A percentile compares a stretch with the other conserved stretches of the same genome.
Conservation (phyloP, 2,113 vertebrate species). For the Meleagris gallopavo region DNA sequence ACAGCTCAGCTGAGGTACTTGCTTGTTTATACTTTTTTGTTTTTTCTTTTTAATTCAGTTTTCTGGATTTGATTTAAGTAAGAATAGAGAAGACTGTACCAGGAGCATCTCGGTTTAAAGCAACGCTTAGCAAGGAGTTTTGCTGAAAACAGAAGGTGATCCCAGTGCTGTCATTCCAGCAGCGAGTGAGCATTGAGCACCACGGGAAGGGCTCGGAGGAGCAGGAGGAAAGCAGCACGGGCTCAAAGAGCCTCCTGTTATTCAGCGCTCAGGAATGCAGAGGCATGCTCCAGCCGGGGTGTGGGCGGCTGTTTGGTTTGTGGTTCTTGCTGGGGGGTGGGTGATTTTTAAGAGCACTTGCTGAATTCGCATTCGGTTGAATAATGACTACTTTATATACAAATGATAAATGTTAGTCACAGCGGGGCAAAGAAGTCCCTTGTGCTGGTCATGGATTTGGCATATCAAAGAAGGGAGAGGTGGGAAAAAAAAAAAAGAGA, state of each 20-base stretch:
- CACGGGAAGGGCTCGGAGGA: not conserved
- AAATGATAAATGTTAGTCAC: conserved; percentile 76
- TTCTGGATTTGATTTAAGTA: not conserved
- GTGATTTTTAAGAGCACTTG: conserved; percentile 72
- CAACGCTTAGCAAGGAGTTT: accelerated
- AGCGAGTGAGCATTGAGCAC: accelerated
- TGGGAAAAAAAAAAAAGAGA: not conserved
- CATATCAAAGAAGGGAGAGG: conserved; percentile 6
- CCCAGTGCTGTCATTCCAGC: not conserved
- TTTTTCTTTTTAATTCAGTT: too few relatives aligned
- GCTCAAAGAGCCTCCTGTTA: conserved; percentile 38
- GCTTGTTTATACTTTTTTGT: not conserved
- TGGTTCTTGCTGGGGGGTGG: conserved; percentile 76
- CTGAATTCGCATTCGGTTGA: conserved; percentile 80
- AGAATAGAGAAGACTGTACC: not conserved
- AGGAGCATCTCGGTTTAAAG: not conserved
- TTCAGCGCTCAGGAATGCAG: conserved; percentile 81
- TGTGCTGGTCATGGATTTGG: conserved; percentile 56
- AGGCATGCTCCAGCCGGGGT: conserved; percentile 69
- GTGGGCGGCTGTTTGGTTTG: conserved; percentile 83
- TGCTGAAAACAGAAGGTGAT: accelerated
- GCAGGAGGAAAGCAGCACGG: not conserved
- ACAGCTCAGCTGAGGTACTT: not conserved
- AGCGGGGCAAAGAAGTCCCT: conserved; percentile 42
- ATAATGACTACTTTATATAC: conserved; percentile 77